These are phyloP conservation scores for Aphelenchoides bicaudatus DNA, from an alignment of 2,888 invertebrate genomes.

Conservation along the genomic window DNA sequence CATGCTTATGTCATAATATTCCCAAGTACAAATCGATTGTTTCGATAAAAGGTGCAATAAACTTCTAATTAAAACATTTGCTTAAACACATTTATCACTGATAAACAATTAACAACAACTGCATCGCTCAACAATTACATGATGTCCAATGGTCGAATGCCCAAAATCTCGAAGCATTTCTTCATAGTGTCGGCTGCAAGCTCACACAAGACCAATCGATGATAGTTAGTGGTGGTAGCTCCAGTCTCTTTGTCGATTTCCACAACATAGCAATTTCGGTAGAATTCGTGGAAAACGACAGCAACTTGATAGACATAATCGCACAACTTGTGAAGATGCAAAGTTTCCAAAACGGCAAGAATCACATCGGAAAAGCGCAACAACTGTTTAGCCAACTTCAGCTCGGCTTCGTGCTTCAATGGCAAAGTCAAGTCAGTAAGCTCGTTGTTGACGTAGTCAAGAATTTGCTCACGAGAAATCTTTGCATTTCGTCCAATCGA, in stretches of 20 bases:
- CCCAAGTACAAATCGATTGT: too few relatives aligned
- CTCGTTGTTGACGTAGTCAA: slow-evolving; percentile 68
- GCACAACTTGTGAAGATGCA: slow-evolving; percentile 70
- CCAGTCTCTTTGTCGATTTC: slow-evolving; percentile 73
- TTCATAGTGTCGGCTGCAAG: slow-evolving; percentile 82
- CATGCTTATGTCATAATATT: not conserved
- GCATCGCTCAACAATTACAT: slow-evolving; percentile 72
- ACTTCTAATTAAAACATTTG: slow-evolving; percentile 9
- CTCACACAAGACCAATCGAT: slow-evolving; percentile 84
- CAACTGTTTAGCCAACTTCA: slow-evolving; percentile 82
- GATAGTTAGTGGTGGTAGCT: slow-evolving; percentile 70
- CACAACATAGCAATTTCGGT: slow-evolving; percentile 93
- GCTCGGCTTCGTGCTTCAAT: slow-evolving; percentile 84
- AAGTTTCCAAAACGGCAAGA: slow-evolving; percentile 71
- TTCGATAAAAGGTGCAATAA: slow-evolving; percentile 3
- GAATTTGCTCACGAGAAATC: slow-evolving; percentile 62
- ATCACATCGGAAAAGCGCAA: slow-evolving; percentile 83
- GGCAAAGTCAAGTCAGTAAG: slow-evolving; percentile 66
- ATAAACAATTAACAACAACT: not conserved
- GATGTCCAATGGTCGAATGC: slow-evolving; percentile 81
- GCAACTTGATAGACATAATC: slow-evolving; percentile 91
- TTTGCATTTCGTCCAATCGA: slow-evolving; percentile 64
- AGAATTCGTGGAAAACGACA: slow-evolving; percentile 91
- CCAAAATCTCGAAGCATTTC: slow-evolving; percentile 82
- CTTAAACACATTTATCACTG: not conserved